Conservation (phyloP, 2,113 vertebrate genomes). For the Caranx ignobilis region DNA sequence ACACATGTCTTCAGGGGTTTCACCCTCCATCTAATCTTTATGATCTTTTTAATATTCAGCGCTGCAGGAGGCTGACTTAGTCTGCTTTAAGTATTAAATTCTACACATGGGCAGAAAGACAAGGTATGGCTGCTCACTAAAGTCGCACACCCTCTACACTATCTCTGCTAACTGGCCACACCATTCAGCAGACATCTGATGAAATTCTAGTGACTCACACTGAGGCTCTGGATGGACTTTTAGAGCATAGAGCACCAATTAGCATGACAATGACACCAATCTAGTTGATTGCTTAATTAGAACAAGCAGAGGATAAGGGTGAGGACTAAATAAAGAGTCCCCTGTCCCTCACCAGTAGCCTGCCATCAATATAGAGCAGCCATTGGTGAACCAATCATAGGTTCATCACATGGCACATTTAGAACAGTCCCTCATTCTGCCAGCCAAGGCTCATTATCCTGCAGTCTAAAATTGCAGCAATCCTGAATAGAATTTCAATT, state of each 20-base stretch:
- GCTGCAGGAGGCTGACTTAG: not conserved
- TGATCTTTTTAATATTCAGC: not conserved
- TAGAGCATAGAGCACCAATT: slow-evolving; percentile 81
- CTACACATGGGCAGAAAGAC: not conserved
- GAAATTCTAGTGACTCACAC: slow-evolving; percentile 32
- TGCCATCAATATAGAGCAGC: slow-evolving; percentile 85
- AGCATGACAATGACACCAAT: slow-evolving; percentile 91
- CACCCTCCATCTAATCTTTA: too few species aligned
- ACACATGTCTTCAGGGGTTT: too few species aligned
- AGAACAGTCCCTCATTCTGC: slow-evolving; percentile 68
- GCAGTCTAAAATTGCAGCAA: slow-evolving; percentile 86
- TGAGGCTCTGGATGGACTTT: slow-evolving; percentile 38
- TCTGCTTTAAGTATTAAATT: not conserved
- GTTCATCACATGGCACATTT: slow-evolving; percentile 90
- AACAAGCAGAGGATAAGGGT: slow-evolving; percentile 83
- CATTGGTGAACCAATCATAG: slow-evolving; percentile 89
- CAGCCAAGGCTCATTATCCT: slow-evolving; percentile 90
- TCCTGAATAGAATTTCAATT: slow-evolving; percentile 92
- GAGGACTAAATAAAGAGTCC: slow-evolving; percentile 87
- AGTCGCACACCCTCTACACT: not conserved
- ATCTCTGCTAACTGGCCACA: slow-evolving; percentile 8
- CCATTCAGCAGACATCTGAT: slow-evolving; percentile 21
- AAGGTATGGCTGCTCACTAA: slow-evolving; percentile 2
- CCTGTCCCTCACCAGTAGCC: slow-evolving; percentile 83
- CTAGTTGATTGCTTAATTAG: slow-evolving; percentile 95